Percentiles rank a stretch among this genome's conserved stretches.
Evolutionary conservation across 2,797 vertebrate species (phyloP).

Genomic region (Pseudopleuronectes americanus): DNA sequence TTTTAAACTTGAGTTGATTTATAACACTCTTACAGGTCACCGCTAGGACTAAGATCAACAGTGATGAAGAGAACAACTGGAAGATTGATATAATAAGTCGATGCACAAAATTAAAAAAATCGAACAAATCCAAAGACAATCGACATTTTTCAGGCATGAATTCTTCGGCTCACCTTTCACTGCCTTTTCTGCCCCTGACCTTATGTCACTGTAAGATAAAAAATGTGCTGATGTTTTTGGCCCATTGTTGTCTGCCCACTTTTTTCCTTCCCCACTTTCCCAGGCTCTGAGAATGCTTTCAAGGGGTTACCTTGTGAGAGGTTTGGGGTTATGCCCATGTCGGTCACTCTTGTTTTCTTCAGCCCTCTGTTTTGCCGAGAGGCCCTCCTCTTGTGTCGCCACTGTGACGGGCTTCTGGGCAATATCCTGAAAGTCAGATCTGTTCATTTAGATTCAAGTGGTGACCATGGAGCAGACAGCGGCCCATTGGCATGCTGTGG

Average conservation of each 20-base stretch:
- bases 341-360: conserved; percentile 71
- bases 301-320: conserved; percentile 68
- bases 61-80: background rate
- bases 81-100: background rate
- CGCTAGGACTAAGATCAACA: background rate
- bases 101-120: too few species aligned
- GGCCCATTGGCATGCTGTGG: conserved; percentile 70
- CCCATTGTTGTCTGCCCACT: conserved; percentile 34
- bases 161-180: background rate
- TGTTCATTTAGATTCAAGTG: conserved; percentile 89
- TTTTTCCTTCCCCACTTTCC: conserved; percentile 46
- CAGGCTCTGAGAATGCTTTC: conserved; percentile 59
- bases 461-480: conserved; percentile 74
- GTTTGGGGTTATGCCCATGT: conserved; percentile 74
- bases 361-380: conserved; percentile 73
- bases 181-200: background rate
- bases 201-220: conserved; percentile 20
- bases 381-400: conserved; percentile 66
- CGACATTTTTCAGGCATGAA: background rate
- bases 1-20: background rate
- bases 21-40: background rate
- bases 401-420: conserved; percentile 81
- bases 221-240: conserved; percentile 27
- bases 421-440: conserved; percentile 85
- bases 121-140: background rate